Evolutionary conservation across 1,140 invertebrate genomes (phyloP).

Genomic region (Ceratina japonica): DNA sequence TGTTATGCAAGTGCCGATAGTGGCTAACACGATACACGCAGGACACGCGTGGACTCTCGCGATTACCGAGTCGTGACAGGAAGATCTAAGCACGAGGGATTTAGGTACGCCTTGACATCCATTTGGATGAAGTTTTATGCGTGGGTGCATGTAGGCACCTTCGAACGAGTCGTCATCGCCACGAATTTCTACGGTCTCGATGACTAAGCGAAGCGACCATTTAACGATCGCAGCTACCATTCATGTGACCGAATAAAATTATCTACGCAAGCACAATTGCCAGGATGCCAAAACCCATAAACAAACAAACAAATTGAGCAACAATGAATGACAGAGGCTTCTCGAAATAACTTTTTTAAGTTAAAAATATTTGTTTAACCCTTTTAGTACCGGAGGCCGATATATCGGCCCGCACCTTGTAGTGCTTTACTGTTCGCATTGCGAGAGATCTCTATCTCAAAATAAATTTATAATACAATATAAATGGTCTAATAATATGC

Average conservation of each 20-base stretch:
- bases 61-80: background rate
- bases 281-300: no score
- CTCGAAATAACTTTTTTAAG: no score
- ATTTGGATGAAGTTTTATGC: constrained; percentile 26
- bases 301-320: no score
- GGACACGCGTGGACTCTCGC: no score
- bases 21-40: constrained; percentile 4
- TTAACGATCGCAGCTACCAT: constrained; percentile 1
- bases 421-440: no score
- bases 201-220: constrained; percentile 23
- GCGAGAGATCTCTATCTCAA: no score
- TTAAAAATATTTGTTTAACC: no score
- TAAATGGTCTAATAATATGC: no score
- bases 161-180: constrained; percentile 25
- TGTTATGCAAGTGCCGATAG: constrained; percentile 35
- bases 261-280: background rate
- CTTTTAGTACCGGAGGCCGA: no score
- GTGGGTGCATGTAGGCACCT: background rate
- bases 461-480: no score
- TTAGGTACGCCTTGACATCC: constrained; percentile 48
- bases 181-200: constrained; percentile 14
- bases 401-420: no score
- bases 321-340: no score
- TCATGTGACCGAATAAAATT: background rate
- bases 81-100: constrained; percentile 22